phyloP scores from a whole-genome alignment of 2,113 vertebrate species.

The Paradoxurus hermaphroditus region DNA sequence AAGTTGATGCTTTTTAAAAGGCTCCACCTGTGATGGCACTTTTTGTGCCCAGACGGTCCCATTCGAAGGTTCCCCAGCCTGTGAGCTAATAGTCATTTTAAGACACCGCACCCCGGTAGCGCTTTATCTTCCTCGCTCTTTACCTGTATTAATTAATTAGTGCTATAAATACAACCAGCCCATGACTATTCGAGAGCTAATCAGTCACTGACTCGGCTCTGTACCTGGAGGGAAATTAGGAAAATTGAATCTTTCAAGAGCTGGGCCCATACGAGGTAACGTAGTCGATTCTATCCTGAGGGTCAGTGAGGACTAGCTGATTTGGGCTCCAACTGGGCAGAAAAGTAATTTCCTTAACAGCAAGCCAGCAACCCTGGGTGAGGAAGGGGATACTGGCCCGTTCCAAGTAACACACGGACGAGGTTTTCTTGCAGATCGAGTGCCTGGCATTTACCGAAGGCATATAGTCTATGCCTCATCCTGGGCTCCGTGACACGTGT shows the following conservation, averaged over 20 bases:
- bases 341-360: slow-evolving; percentile 20
- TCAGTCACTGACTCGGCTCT: slow-evolving; percentile 63
- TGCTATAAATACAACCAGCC: slow-evolving; percentile 67
- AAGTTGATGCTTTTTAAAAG: slow-evolving; percentile 63
- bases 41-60: not conserved
- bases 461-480: not conserved
- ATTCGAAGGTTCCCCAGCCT: slow-evolving; percentile 46
- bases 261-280: not conserved
- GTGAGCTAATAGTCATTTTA: slow-evolving; percentile 47
- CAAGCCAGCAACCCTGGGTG: not conserved
- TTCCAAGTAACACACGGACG: not conserved
- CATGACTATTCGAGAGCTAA: slow-evolving; percentile 61
- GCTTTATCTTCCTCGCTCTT: slow-evolving; percentile 56
- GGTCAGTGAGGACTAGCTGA: not conserved
- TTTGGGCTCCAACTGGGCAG: not conserved
- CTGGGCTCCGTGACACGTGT: not conserved
- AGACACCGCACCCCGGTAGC: not conserved
- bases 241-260: slow-evolving; percentile 65
- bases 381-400: not conserved
- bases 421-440: not conserved
- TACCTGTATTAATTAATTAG: slow-evolving; percentile 74
- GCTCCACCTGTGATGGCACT: slow-evolving; percentile 66
- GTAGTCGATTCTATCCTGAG: not conserved
- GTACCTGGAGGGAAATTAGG: slow-evolving; percentile 58
- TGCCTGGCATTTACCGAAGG: not conserved